Conservation (phyloP, 2,888 invertebrate genomes). For the Polyploca ridens region DNA sequence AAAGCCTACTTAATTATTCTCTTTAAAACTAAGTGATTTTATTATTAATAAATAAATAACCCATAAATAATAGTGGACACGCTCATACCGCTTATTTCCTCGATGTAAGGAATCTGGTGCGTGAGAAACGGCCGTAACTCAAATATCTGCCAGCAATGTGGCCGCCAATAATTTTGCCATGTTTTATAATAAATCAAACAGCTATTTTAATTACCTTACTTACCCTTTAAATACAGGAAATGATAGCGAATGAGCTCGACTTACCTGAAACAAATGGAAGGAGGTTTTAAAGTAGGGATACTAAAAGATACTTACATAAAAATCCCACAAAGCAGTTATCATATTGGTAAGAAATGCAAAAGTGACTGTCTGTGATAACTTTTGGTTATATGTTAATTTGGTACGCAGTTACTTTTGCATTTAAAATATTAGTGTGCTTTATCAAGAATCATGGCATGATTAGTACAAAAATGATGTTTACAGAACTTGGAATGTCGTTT, state of each 20-base stretch:
- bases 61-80: neutral
- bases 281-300: constrained; percentile 22
- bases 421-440: too few species aligned
- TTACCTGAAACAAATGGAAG: constrained; percentile 57
- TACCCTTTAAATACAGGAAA: constrained; percentile 28
- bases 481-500: too few species aligned
- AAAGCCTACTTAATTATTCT: too few species aligned
- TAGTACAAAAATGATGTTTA: too few species aligned
- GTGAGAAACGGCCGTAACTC: constrained; percentile 41
- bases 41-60: neutral
- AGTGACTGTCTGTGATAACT: too few species aligned
- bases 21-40: too few species aligned
- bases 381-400: too few species aligned
- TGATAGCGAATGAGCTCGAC: constrained; percentile 32
- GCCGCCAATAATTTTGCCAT: constrained; percentile 34
- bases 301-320: constrained; percentile 23
- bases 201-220: constrained; percentile 45
- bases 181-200: constrained; percentile 26
- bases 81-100: neutral
- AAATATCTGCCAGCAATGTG: constrained; percentile 19
- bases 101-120: neutral
- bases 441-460: too few species aligned
- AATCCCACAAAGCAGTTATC: neutral
- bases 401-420: too few species aligned
- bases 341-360: too few species aligned